phyloP scores from a whole-genome alignment of 1,140 invertebrate genomes.

The Mya arenaria region DNA sequence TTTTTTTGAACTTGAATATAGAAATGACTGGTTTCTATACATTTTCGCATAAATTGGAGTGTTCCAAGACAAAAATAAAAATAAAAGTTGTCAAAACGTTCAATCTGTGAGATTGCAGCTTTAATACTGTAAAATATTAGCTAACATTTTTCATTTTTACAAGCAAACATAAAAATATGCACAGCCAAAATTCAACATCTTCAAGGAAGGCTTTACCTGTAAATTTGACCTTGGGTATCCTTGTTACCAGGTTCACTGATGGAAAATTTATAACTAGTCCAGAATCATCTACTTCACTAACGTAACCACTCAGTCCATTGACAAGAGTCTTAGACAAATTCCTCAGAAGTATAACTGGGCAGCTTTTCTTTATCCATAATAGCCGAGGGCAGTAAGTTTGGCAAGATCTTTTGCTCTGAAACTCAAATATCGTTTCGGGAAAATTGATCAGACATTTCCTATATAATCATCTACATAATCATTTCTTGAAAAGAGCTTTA shows the following conservation, averaged over 20 bases:
- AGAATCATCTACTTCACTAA: background rate
- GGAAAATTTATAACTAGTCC: background rate
- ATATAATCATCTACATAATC: constrained; percentile 38
- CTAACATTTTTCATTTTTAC: background rate
- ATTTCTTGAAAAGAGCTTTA: constrained; percentile 52
- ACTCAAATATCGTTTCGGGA: background rate
- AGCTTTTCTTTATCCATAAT: constrained; percentile 16
- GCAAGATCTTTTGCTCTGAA: background rate
- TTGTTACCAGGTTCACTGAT: background rate
- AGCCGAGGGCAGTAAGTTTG: background rate
- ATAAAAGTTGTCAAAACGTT: no score
- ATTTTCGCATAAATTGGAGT: no score
- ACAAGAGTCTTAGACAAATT: constrained; percentile 31
- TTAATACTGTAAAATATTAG: no score
- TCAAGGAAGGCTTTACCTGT: background rate
- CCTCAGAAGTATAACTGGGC: constrained; percentile 1
- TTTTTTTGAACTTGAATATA: no score
- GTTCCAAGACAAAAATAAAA: no score
- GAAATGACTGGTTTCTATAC: no score
- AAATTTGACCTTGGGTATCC: background rate
- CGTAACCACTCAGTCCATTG: constrained; percentile 14
- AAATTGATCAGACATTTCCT: constrained; percentile 12
- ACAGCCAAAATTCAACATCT: background rate
- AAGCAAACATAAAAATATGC: background rate
- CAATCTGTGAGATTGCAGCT: no score